A percentile compares a stretch with the other conserved stretches of the same genome.
These are phyloP conservation scores for Triplophysa bombifrons DNA, from an alignment of 2,797 vertebrate genomes.

Conservation along the genomic window DNA sequence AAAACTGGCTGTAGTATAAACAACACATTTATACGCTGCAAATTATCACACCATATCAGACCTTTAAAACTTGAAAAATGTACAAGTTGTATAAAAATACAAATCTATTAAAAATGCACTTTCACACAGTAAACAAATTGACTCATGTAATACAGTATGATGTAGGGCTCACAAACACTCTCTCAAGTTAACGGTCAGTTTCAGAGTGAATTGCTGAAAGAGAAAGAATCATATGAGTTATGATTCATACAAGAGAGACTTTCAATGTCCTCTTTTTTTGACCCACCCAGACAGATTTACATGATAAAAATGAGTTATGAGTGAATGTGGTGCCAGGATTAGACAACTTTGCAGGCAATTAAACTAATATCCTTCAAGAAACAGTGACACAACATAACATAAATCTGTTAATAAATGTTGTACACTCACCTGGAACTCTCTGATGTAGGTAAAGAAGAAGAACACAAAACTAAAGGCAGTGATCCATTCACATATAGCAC, in stretches of 20 bases:
- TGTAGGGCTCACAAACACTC: slow-evolving; percentile 24
- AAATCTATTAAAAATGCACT: slow-evolving; percentile 13
- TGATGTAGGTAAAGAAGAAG: slow-evolving; percentile 92
- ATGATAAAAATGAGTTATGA: too few relatives aligned
- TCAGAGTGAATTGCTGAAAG: slow-evolving; percentile 72
- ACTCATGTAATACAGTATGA: background rate
- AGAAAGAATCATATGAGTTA: slow-evolving; percentile 12
- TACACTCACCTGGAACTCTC: slow-evolving; percentile 89
- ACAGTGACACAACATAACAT: too few relatives aligned
- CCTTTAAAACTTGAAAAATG: slow-evolving; percentile 28
- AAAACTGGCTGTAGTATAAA: background rate
- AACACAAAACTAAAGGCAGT: slow-evolving; percentile 91
- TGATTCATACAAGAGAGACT: background rate
- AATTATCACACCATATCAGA: slow-evolving; percentile 11
- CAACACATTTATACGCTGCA: background rate
- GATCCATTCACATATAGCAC: slow-evolving; percentile 87
- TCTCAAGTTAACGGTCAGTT: slow-evolving; percentile 55
- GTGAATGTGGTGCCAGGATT: too few relatives aligned
- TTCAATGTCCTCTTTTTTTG: too few relatives aligned
- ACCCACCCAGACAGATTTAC: too few relatives aligned
- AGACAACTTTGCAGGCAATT: too few relatives aligned
- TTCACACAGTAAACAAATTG: background rate
- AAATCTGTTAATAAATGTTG: too few relatives aligned
- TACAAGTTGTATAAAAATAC: slow-evolving; percentile 37
- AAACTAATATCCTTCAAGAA: too few relatives aligned